A percentile compares a stretch with the other conserved stretches of the same genome.
phyloP scores from a whole-genome alignment of 2,888 invertebrate genomes.

The Idaea straminata region DNA sequence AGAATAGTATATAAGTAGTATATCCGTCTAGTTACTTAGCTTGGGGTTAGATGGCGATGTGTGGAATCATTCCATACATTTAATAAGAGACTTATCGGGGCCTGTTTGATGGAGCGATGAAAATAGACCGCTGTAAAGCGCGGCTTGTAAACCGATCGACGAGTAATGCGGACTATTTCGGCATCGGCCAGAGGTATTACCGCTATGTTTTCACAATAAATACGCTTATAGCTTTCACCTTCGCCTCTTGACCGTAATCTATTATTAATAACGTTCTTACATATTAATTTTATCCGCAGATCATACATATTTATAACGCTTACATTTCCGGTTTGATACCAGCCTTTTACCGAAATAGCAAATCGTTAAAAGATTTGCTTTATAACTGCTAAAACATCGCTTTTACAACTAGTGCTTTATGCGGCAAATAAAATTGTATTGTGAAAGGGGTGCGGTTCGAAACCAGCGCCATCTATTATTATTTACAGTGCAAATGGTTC shows the following conservation, averaged over 20 bases:
- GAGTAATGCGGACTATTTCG: conserved; percentile 62
- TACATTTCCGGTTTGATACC: conserved; percentile 13
- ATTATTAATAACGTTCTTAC: conserved; percentile 37
- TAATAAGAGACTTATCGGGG: conserved; percentile 56
- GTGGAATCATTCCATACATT: conserved; percentile 59
- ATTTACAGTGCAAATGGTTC: conserved; percentile 63
- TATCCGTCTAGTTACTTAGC: no score
- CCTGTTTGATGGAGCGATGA: conserved; percentile 58
- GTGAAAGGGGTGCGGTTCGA: conserved; percentile 57
- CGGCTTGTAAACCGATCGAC: conserved; percentile 59
- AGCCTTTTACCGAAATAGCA: conserved; percentile 22
- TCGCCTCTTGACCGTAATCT: conserved; percentile 44
- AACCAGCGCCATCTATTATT: conserved; percentile 61
- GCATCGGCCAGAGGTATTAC: conserved; percentile 36
- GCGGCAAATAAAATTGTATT: conserved; percentile 53
- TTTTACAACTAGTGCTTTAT: conserved; percentile 37
- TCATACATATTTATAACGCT: conserved; percentile 24
- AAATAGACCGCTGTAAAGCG: conserved; percentile 66
- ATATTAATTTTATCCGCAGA: conserved; percentile 27
- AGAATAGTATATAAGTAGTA: no score
- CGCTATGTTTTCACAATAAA: conserved; percentile 58
- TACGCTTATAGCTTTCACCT: conserved; percentile 56
- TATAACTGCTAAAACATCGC: conserved; percentile 30
- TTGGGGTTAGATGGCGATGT: no score
- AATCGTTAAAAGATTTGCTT: conserved; percentile 42